Conservation (phyloP, 2,797 vertebrate species). For the Mycteria americana region DNA sequence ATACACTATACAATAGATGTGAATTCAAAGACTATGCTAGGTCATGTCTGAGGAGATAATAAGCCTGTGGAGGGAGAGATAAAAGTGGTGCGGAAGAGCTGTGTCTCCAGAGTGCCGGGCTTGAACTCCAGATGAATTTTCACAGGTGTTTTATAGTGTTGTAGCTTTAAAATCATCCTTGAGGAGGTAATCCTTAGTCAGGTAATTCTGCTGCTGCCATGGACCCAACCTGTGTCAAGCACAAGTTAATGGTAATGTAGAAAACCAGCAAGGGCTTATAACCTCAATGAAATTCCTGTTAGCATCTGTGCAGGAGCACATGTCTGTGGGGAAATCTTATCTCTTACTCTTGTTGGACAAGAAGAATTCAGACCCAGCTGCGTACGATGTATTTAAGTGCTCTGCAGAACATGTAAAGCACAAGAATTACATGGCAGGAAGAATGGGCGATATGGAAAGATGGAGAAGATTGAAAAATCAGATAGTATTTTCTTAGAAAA, state of each 20-base stretch:
- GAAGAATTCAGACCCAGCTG: neutral
- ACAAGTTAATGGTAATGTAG: neutral
- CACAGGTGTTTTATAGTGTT: neutral
- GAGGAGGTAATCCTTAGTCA: neutral
- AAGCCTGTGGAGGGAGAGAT: neutral
- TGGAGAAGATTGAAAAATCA: neutral
- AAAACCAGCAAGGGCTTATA: neutral
- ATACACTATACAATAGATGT: neutral
- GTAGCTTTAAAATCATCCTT: constrained; percentile 10
- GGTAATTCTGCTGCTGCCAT: neutral
- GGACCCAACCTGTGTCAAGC: neutral
- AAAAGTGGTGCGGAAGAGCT: neutral
- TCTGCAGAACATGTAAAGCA: neutral
- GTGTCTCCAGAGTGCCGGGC: neutral
- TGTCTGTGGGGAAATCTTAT: constrained; percentile 11
- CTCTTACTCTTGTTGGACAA: neutral
- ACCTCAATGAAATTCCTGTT: neutral
- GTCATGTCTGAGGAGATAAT: neutral
- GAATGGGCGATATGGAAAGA: neutral
- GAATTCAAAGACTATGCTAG: neutral
- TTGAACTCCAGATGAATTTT: neutral
- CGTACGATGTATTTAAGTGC: neutral
- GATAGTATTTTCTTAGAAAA: neutral
- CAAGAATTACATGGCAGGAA: neutral
- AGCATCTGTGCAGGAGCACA: neutral